These are phyloP conservation scores for Paraescarpia echinospica DNA, from an alignment of 1,140 invertebrate genomes.

Conservation along the genomic window DNA sequence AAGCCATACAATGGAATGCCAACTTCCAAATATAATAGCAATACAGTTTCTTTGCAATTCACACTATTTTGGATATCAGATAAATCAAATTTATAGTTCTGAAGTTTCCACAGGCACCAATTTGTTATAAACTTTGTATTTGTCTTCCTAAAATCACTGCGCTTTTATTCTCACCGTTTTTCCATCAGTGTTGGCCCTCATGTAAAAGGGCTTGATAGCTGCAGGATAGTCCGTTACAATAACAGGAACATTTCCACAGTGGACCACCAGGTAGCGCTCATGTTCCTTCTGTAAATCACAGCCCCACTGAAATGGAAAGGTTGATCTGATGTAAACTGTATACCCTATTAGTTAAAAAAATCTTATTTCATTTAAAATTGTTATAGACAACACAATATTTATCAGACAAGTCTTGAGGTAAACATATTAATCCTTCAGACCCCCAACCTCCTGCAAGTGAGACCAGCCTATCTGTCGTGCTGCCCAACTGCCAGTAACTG, in stretches of 20 bases:
- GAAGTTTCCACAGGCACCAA: constrained; percentile 10
- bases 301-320: constrained; percentile 45
- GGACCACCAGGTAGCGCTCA: constrained; percentile 79
- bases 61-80: not conserved
- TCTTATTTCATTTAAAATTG: too few species aligned
- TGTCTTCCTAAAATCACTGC: constrained; percentile 25
- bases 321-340: not conserved
- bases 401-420: not conserved
- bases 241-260: constrained; percentile 74
- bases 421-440: too few species aligned
- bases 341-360: too few species aligned
- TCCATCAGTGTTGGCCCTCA: constrained; percentile 69
- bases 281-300: constrained; percentile 81
- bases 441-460: too few species aligned
- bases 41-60: not conserved
- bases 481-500: too few species aligned
- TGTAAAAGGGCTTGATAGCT: constrained; percentile 90
- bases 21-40: not conserved
- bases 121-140: not conserved
- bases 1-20: too few species aligned
- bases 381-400: not conserved
- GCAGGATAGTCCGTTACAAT: constrained; percentile 90
- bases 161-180: constrained; percentile 61
- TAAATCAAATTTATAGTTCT: not conserved
- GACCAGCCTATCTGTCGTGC: too few species aligned